A percentile compares a stretch with the other conserved stretches of the same genome.
phyloP scores from a whole-genome alignment of 2,888 invertebrate genomes.

The Drosophila setosimentum region DNA sequence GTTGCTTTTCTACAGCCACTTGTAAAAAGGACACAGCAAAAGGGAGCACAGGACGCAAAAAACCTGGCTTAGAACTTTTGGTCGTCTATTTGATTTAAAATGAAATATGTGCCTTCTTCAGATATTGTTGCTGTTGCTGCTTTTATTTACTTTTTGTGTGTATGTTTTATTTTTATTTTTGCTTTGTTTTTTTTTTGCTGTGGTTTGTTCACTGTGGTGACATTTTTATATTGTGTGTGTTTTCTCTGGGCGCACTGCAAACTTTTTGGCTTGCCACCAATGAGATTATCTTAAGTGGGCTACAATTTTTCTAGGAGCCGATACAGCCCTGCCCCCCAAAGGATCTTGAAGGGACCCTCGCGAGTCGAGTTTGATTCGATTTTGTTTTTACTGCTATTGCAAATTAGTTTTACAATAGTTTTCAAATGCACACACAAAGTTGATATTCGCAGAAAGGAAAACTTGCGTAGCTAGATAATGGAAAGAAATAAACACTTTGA shows the following conservation, averaged over 20 bases:
- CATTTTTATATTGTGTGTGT: constrained; percentile 72
- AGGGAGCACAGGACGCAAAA: constrained; percentile 23
- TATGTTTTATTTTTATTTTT: constrained; percentile 10
- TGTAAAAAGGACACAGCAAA: constrained; percentile 37
- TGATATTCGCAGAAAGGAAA: constrained; percentile 10
- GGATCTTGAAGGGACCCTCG: background rate
- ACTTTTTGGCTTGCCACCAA: constrained; percentile 78
- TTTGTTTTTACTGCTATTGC: constrained; percentile 18
- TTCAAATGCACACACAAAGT: constrained; percentile 38
- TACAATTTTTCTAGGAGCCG: constrained; percentile 56
- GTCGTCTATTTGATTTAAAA: constrained; percentile 75
- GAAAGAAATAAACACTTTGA: background rate
- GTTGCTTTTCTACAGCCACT: constrained; percentile 49
- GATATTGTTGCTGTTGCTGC: constrained; percentile 20
- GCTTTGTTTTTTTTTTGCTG: constrained; percentile 24
- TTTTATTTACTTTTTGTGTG: constrained; percentile 43
- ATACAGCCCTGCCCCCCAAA: background rate
- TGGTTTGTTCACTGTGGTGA: constrained; percentile 61
- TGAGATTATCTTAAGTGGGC: constrained; percentile 80
- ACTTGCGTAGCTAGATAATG: background rate
- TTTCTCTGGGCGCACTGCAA: constrained; percentile 41
- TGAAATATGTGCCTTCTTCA: constrained; percentile 59
- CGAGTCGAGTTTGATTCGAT: constrained; percentile 27
- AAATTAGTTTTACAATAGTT: constrained; percentile 65
- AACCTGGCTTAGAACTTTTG: constrained; percentile 57